Evolutionary conservation across 2,797 vertebrate genomes (phyloP), one percentile per base, ranked within the genome.

Genomic region (Pipistrellus pygmaeus): DNA sequence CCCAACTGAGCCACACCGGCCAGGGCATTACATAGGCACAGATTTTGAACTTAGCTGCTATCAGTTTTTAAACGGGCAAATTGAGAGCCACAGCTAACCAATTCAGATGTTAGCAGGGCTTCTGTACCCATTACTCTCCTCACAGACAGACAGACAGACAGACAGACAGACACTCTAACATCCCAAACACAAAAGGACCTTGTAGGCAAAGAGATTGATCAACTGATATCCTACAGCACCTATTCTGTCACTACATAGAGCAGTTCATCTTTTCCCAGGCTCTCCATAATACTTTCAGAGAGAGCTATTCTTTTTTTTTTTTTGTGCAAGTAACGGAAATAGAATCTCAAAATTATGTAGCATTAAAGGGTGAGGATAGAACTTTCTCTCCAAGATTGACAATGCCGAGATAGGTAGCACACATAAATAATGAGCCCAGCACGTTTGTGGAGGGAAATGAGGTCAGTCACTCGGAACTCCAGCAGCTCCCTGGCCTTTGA

Each of bases 371-470:
- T 30, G 2, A 86, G 69, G 83, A 72, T 44, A 41, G 71, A 95
- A 88, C 51, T 92, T 92, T 92, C 55, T 75, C 75, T 95, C 15
- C 46, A 83, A 88, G 78, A 90, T 92, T 96, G 93, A 71, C 86
- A 93, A 85, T 72, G 53, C 92, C 48, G 78, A 35, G 25, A 66
- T 46, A 76, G 62, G 38, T 71, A 80, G 69, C 76, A 69, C 51
- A 73, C 23, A 76, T 96, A 93, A 94, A 86, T 85, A 94, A 91
- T 2, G n/a, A 93, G 83, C 6, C 25, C 32, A 82, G 62, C 68
- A 51, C 91, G 87, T 95, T 89, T 89, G 80, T 35, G 38, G 93
- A 86, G 48, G 77, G 85, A 94, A 96, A 94, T 66, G 90, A 93
- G 66, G 41, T 71, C 88, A 86, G 66, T 90, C 46, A 35, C 77